phyloP scores from a whole-genome alignment of 2,797 vertebrate species.

The Orestias chungarensis region DNA sequence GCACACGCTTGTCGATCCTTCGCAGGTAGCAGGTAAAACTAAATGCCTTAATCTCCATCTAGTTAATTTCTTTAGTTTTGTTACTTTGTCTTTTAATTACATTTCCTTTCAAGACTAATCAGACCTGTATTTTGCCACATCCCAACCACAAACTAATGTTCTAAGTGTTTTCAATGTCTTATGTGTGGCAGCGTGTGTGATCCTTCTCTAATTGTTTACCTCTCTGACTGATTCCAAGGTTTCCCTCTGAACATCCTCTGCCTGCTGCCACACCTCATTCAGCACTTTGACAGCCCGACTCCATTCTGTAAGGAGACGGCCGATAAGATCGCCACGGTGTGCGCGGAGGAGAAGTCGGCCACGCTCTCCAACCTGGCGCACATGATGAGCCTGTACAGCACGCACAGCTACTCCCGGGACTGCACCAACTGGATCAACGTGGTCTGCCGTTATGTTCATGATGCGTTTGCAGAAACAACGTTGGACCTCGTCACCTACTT shows the following conservation, averaged over 20 bases:
- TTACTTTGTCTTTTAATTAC: not conserved
- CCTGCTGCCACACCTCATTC: constrained; percentile 97
- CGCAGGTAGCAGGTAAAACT: constrained; percentile 88
- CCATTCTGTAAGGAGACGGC: constrained; percentile 98
- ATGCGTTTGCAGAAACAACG: constrained; percentile 94
- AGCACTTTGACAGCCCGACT: constrained; percentile 98
- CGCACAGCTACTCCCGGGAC: constrained; percentile 96
- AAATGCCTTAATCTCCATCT: not conserved
- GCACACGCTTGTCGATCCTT: constrained; percentile 91
- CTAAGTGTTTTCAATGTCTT: too few species aligned
- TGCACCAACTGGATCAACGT: constrained; percentile 98
- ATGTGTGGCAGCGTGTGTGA: not conserved
- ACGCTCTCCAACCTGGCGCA: constrained; percentile 96
- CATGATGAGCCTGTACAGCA: constrained; percentile 99
- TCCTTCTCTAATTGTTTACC: not conserved
- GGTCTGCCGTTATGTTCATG: constrained; percentile 95
- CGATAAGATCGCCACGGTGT: constrained; percentile 96
- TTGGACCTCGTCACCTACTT: constrained; percentile 95
- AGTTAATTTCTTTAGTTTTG: too few species aligned
- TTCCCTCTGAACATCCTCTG: constrained; percentile 98
- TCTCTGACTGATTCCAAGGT: constrained; percentile 74
- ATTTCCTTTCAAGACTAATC: not conserved
- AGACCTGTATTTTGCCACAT: too few species aligned
- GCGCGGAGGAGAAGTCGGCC: constrained; percentile 92
- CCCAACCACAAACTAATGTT: too few species aligned